Evolutionary conservation across 2,113 vertebrate species (phyloP).

Genomic region (Micromys minutus): DNA sequence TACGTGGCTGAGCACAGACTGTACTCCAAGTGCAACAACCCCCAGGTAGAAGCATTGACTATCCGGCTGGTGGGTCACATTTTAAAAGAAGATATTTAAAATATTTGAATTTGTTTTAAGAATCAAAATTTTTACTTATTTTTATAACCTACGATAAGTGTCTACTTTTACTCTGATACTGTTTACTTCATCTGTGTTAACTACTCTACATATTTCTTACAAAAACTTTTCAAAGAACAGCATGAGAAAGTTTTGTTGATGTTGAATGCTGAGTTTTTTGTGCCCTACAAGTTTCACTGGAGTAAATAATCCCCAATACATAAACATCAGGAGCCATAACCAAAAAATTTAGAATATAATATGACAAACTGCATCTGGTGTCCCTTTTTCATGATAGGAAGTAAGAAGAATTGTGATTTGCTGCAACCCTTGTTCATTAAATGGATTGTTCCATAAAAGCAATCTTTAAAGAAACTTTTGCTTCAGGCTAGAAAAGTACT

Average conservation of each 20-base stretch:
- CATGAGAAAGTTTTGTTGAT: neutral
- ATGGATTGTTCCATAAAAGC: neutral
- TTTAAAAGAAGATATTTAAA: constrained; percentile 52
- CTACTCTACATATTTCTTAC: neutral
- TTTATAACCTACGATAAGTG: neutral
- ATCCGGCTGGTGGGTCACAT: neutral
- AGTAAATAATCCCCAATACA: constrained; percentile 44
- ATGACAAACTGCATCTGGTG: neutral
- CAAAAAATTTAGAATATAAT: neutral
- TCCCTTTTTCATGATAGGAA: neutral
- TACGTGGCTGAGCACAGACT: neutral
- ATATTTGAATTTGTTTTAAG: constrained; percentile 32
- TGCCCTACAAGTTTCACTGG: neutral
- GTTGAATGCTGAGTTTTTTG: neutral
- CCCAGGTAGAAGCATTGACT: neutral
- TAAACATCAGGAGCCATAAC: neutral
- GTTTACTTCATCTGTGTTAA: neutral
- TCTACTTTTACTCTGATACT: constrained; percentile 8
- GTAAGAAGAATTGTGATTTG: neutral
- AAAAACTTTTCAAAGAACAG: constrained; percentile 17
- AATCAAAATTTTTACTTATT: neutral
- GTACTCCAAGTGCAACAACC: neutral
- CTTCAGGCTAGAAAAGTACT: constrained; percentile 45
- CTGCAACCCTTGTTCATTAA: neutral
- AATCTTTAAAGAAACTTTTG: neutral